Evolutionary conservation across 2,888 invertebrate genomes (phyloP).

Genomic region (Apoderus coryli): DNA sequence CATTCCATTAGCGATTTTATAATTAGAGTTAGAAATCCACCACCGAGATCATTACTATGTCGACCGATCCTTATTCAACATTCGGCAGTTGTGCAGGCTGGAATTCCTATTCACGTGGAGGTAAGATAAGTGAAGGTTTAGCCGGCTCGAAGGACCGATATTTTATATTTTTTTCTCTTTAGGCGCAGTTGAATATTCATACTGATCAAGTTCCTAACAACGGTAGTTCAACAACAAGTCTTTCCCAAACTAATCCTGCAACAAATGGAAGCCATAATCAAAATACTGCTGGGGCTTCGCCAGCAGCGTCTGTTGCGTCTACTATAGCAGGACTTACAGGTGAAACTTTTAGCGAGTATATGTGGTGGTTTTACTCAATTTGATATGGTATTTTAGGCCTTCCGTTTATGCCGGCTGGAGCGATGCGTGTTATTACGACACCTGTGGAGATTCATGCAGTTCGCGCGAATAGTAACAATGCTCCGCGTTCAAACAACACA

Average conservation of each 20-base stretch:
- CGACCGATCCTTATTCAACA: conserved; percentile 60
- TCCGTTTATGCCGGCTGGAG: conserved; percentile 22
- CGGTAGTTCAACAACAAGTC: too few species aligned
- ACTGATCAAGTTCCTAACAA: too few species aligned
- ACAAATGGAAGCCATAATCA: too few species aligned
- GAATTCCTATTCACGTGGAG: conserved; percentile 49
- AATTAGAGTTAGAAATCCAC: conserved; percentile 49
- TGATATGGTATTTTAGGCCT: conserved; percentile 14
- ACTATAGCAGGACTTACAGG: too few species aligned
- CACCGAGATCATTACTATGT: conserved; percentile 55
- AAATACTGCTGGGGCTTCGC: too few species aligned
- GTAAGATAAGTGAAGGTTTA: too few species aligned
- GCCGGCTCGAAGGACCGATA: too few species aligned
- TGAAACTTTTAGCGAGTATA: too few species aligned
- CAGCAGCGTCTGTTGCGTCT: too few species aligned
- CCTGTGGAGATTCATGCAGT: conserved; percentile 27
- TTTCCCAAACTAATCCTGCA: too few species aligned
- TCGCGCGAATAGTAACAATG: conserved; percentile 15
- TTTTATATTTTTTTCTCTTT: too few species aligned
- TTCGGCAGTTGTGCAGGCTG: conserved; percentile 46
- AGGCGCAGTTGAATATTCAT: too few species aligned
- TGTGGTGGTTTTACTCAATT: background rate
- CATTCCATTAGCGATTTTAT: conserved; percentile 81
- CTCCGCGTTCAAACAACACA: conserved; percentile 14
- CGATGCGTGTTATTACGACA: conserved; percentile 27